Evolutionary conservation across 2,113 vertebrate genomes (phyloP).

Genomic region (Oreochromis tanganicae): DNA sequence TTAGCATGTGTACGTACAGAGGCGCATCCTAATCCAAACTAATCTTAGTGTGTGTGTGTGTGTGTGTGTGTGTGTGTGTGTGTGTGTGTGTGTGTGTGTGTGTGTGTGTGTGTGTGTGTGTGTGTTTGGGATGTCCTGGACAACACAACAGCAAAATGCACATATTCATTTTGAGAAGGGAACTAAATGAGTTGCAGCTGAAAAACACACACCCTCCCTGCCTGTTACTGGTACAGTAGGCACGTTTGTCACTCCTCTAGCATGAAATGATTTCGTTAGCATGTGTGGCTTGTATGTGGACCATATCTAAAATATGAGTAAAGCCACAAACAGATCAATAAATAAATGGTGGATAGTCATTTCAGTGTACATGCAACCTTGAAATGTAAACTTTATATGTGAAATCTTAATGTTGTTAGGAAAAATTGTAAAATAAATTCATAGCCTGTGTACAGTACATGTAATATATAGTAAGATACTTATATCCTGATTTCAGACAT

Average conservation of each 20-base stretch:
- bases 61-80: not conserved
- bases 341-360: not conserved
- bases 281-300: constrained; percentile 27
- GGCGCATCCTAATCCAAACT: too few species aligned
- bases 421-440: not conserved
- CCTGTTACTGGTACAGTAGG: not conserved
- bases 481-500: not conserved
- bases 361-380: not conserved
- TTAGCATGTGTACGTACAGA: too few species aligned
- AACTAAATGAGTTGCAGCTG: constrained; percentile 22
- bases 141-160: constrained; percentile 21
- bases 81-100: not conserved
- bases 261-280: constrained; percentile 27
- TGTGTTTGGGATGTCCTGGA: not conserved
- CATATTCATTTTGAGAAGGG: constrained; percentile 14
- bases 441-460: not conserved
- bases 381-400: not conserved
- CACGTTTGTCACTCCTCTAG: not conserved
- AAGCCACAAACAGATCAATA: not conserved
- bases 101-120: not conserved
- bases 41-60: not conserved
- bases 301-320: not conserved
- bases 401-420: not conserved
- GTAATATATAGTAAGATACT: not conserved
- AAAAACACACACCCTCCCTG: not conserved